phyloP scores from a whole-genome alignment of 64 coral and sea anemone species.

The Catalaphyllia jardinei region DNA sequence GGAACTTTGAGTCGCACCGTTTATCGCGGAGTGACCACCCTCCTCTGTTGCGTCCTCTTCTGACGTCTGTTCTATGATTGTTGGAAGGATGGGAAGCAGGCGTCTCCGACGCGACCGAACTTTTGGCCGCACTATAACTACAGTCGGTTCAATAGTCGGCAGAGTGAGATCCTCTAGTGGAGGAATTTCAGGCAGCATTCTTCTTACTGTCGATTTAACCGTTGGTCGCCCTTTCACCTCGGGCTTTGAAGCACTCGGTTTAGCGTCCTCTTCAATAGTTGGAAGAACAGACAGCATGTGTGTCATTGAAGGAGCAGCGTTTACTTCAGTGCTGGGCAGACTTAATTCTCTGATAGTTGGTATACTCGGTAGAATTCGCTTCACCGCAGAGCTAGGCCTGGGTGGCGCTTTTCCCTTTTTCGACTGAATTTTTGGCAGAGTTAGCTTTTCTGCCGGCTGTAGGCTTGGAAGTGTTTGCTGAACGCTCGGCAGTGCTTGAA shows the following conservation, averaged over 20 bases:
- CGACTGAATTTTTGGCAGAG: neutral
- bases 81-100: neutral
- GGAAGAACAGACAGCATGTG: neutral
- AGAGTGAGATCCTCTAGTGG: neutral
- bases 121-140: neutral
- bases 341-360: neutral
- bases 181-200: neutral
- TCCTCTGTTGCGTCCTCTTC: neutral
- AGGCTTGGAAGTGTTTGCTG: neutral
- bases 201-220: neutral
- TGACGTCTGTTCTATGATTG: neutral
- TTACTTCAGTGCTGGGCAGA: neutral
- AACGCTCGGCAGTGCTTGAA: neutral
- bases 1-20: neutral
- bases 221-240: neutral
- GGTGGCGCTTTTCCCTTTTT: neutral
- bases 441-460: neutral
- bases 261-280: neutral
- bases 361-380: conserved; percentile 4
- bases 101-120: neutral
- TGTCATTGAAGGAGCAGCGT: neutral
- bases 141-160: neutral
- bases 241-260: neutral
- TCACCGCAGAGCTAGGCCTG: neutral
- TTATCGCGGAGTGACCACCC: neutral